These are phyloP conservation scores for Stenchaetothrips biformis DNA, from an alignment of 2,888 invertebrate species.

Conservation along the genomic window DNA sequence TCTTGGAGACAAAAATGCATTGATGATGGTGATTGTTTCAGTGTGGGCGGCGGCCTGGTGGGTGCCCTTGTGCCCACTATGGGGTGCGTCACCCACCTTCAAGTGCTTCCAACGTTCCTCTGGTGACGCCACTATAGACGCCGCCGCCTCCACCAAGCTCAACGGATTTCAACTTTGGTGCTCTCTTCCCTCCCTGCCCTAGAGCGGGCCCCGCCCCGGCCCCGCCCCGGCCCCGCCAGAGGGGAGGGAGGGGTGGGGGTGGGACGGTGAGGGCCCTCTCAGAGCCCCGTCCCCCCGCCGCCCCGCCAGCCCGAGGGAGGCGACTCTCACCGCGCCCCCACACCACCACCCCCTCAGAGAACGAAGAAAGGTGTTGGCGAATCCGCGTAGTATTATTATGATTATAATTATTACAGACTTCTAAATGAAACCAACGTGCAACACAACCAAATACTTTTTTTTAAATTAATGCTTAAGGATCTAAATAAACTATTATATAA, in stretches of 20 bases:
- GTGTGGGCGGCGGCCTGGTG: constrained; percentile 21
- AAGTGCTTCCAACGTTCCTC: constrained; percentile 16
- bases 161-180: constrained; percentile 18
- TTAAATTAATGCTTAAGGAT: constrained; percentile 21
- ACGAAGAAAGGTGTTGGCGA: background rate
- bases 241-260: background rate
- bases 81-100: constrained; percentile 19
- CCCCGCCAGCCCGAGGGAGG: constrained; percentile 3
- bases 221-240: constrained; percentile 4
- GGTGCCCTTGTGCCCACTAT: background rate
- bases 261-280: background rate
- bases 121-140: constrained; percentile 5
- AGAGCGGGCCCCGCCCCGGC: constrained; percentile 8
- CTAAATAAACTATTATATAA: constrained; percentile 32
- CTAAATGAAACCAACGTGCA: constrained; percentile 21
- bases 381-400: constrained; percentile 23
- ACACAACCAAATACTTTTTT: constrained; percentile 25
- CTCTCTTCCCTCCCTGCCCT: constrained; percentile 22
- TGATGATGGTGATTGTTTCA: background rate
- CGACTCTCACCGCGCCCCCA: constrained; percentile 4
- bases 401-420: constrained; percentile 21
- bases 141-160: constrained; percentile 15
- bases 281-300: constrained; percentile 19
- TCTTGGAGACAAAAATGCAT: background rate
- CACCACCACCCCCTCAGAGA: background rate